phyloP scores from a whole-genome alignment of 2,888 invertebrate genomes.

The Pyrgus malvae region DNA sequence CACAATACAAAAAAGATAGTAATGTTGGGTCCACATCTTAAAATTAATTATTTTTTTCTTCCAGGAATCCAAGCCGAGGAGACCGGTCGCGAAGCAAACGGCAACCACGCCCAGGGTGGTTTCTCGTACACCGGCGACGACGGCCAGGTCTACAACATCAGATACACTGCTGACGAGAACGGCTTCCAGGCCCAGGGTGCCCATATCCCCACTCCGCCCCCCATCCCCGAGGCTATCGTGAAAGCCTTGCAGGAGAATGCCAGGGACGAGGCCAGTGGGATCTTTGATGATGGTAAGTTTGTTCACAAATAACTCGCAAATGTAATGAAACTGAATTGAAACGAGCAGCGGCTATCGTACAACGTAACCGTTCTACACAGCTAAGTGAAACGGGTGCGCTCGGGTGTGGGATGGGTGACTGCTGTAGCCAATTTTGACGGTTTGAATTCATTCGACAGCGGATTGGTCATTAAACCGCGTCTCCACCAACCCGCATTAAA shows the following conservation, averaged over 20 bases:
- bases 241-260: constrained; percentile 74
- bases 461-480: too few species aligned
- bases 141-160: constrained; percentile 78
- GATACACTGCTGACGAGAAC: constrained; percentile 68
- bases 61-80: constrained; percentile 71
- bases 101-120: constrained; percentile 78
- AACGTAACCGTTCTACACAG: too few species aligned
- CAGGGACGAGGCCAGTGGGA: constrained; percentile 78
- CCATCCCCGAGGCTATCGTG: constrained; percentile 80
- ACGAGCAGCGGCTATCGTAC: too few species aligned
- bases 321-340: too few species aligned
- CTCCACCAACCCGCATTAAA: too few species aligned
- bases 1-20: too few species aligned
- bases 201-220: constrained; percentile 82
- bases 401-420: too few species aligned
- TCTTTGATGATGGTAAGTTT: constrained; percentile 73
- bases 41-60: not conserved
- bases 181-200: constrained; percentile 80
- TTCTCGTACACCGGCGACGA: constrained; percentile 84
- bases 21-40: too few species aligned
- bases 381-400: too few species aligned
- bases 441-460: too few species aligned
- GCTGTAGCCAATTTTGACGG: too few species aligned
- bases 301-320: not conserved
- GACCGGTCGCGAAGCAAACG: constrained; percentile 63